These are phyloP conservation scores for Cremastobaeus sp. DNA, from an alignment of 2,888 invertebrate genomes.

Conservation along the genomic window DNA sequence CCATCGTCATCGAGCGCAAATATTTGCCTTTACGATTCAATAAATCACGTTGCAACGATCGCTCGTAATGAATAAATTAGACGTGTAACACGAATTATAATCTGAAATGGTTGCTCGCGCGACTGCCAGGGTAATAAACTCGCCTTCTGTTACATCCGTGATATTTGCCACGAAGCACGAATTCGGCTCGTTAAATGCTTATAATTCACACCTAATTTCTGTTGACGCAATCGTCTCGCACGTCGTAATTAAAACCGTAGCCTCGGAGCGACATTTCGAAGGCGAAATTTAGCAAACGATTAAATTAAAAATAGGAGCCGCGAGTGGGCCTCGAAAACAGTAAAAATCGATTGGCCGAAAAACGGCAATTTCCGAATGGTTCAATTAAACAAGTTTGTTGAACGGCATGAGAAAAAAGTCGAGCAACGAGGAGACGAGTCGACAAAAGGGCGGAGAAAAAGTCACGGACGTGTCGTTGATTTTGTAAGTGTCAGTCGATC, in stretches of 20 bases:
- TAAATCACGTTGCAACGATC: constrained; percentile 31
- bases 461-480: constrained; percentile 37
- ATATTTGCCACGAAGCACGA: constrained; percentile 50
- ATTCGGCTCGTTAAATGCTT: constrained; percentile 41
- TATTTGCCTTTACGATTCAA: constrained; percentile 39
- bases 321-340: no score
- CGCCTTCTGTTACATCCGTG: constrained; percentile 43
- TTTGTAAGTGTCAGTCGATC: constrained; percentile 41
- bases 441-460: constrained; percentile 21
- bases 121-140: constrained; percentile 46
- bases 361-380: no score
- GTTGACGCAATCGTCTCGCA: constrained; percentile 9
- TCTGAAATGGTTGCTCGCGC: constrained; percentile 26
- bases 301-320: no score
- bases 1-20: no score
- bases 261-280: no score
- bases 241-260: no score
- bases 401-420: no score
- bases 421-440: not conserved
- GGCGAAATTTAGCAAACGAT: no score
- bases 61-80: constrained; percentile 49
- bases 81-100: constrained; percentile 48
- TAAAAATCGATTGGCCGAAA: no score
- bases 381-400: no score
- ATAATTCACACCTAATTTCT: constrained; percentile 50